Evolutionary conservation across 2,888 invertebrate species (phyloP), one percentile per base, ranked within the genome.

Genomic region (Altica lythri): DNA sequence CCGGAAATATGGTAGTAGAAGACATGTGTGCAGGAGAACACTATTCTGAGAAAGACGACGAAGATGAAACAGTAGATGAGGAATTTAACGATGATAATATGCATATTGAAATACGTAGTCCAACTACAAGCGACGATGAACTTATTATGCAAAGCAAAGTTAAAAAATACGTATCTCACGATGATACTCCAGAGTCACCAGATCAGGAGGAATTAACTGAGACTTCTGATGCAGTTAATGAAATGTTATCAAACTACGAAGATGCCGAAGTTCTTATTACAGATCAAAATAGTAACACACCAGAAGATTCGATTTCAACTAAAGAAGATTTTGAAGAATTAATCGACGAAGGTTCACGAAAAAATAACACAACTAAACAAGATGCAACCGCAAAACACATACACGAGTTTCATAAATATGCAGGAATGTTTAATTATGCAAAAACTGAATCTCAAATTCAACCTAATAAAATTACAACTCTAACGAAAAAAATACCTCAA

Each of bases 311-410:
- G 59, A 81, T 85, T 54, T 81, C 83, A 0, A 84, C 85, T 0
- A 83, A 83, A 61, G 85, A 85, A 72, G 85, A 86, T 68, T 85
- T 85, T 63, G 85, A 85, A 65, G 83, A 84, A 59, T 71, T 85
- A 13, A 86, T 85, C 29, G 85, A 85, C 61, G 81, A 83, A 61
- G 83, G 83, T 0, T 81, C 81, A 55, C 78, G 81, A 1, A 81
- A 82, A 57, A 83, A 84, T 29, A 72, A 74, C 53, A 62, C 73
- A 6, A 58, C 72, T 19, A 75, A 75, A 55, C 68, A 68, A 8
- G 73, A 74, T 35, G 53, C 68, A 8, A 67, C 66, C 29, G 60
- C 72, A 1, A 72, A 72, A 58, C 75, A 72, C 42, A 70, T 75
- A 16, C 69, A 69, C 30, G 75, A 76, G 48, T 74, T 76, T 47